Evolutionary conservation across 1,140 invertebrate species (phyloP), one percentile per base, ranked within the genome.

Genomic region (Calephelis nemesis): DNA sequence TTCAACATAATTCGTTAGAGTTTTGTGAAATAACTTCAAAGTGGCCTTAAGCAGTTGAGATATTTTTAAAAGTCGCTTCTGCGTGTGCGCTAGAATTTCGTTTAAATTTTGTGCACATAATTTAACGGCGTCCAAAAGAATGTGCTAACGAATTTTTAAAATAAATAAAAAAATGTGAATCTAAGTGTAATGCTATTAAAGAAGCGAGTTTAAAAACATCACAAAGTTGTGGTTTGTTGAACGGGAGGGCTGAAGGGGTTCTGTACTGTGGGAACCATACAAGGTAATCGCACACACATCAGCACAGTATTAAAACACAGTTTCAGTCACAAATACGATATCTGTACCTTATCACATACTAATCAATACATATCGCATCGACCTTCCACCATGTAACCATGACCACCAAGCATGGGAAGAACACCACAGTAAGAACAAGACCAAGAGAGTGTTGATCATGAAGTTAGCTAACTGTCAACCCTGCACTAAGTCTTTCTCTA

Each of bases 171-270:
- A 68, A 73, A 63, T 62, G 72, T 83, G 73, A 69, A 45, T 69
- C 76, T 79, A 73, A 70, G 70, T 75, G 69, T 70, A 54, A 62
- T 74, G 69, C 71, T 72, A 76, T 68, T 68, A 73, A 68, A 68
- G 62, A 74, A 71, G 76, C 70, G 74, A 79, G 70, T 84, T 84
- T 77, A 82, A 82, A 82, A 85, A 85, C 81, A 79, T 79, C 79
- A 76, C 81, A 82, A 82, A 77, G 50, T 54, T 19, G 19, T 30
- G 19, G 50, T 19, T 15, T 54, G 52, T 19, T 54, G 52, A 54
- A 54, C 30, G 19, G 52, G 52, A 54, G 30, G 19, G 19, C 10
- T 6, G 30, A 54, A 54, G 30, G 52, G 9, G 13, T 7, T 58
- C 11, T 54, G 50, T 58, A 39, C 30, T 58, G 52, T 3, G 52